These are phyloP conservation scores for Eretmochelys imbricata DNA, from an alignment of 2,113 vertebrate genomes.

Conservation along the genomic window DNA sequence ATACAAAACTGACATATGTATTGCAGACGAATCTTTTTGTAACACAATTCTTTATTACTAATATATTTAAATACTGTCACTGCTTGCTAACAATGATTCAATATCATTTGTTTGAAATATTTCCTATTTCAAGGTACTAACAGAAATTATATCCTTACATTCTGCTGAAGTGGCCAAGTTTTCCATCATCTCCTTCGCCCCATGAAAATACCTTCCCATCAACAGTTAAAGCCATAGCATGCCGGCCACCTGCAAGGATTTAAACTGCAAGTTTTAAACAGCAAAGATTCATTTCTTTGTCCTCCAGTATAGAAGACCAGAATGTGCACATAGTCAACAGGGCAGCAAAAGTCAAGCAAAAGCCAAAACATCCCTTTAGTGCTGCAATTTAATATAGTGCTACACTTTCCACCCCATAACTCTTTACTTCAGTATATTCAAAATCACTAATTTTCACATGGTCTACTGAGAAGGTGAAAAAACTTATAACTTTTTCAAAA, in stretches of 20 bases:
- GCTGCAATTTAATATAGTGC: background rate
- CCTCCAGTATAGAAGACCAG: background rate
- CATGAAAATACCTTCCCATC: conserved; percentile 99
- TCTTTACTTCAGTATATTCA: fast-evolving
- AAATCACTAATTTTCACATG: background rate
- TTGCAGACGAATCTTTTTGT: fast-evolving
- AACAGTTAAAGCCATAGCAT: conserved; percentile 96
- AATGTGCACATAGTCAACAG: background rate
- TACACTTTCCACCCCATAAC: fast-evolving
- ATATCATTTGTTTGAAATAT: background rate
- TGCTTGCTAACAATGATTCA: background rate
- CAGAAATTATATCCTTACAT: conserved; percentile 83
- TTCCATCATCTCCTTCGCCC: conserved; percentile 98
- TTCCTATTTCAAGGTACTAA: background rate
- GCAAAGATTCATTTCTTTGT: background rate
- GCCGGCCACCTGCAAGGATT: conserved; percentile 87
- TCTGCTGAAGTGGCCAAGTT: conserved; percentile 98
- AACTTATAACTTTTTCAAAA: background rate
- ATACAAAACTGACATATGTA: fast-evolving
- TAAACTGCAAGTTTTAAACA: background rate
- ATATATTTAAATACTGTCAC: background rate
- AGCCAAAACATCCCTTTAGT: background rate
- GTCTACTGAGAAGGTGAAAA: background rate
- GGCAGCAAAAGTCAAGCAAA: background rate
- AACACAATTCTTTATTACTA: background rate